Evolutionary conservation across 2,797 vertebrate genomes (phyloP).

Genomic region (Sparidentex hasta): DNA sequence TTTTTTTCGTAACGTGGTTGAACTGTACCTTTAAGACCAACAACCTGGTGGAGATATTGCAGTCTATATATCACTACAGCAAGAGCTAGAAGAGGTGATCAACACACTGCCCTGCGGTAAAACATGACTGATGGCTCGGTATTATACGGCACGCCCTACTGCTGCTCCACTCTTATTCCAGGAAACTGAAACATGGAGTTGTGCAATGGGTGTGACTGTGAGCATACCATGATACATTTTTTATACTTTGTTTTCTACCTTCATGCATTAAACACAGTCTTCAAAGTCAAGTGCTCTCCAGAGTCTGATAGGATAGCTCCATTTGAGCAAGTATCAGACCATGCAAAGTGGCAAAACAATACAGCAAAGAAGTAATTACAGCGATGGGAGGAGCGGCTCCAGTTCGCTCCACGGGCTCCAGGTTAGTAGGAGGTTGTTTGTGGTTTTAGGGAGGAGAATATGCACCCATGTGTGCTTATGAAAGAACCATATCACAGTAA

Average conservation of each 20-base stretch:
- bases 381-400: constrained; percentile 45
- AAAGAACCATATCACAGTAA: constrained; percentile 35
- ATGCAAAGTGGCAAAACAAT: constrained; percentile 42
- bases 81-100: constrained; percentile 22
- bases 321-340: constrained; percentile 42
- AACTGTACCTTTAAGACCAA: constrained; percentile 25
- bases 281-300: constrained; percentile 45
- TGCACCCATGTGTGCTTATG: constrained; percentile 28
- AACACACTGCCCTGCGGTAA: constrained; percentile 42
- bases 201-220: constrained; percentile 2
- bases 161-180: constrained; percentile 38
- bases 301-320: constrained; percentile 3
- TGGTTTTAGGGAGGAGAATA: constrained; percentile 34
- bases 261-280: constrained; percentile 45
- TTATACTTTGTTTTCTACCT: constrained; percentile 47
- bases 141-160: constrained; percentile 16
- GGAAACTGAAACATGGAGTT: constrained; percentile 33
- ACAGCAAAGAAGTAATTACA: constrained; percentile 55
- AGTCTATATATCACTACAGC: constrained; percentile 14
- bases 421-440: constrained; percentile 27
- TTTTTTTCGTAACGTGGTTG: not conserved
- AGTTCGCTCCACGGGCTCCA: constrained; percentile 38
- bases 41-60: constrained; percentile 16
- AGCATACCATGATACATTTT: constrained; percentile 18
- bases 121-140: constrained; percentile 55